Evolutionary conservation across 2,113 vertebrate genomes (phyloP).

Genomic region (Hydropotes inermis): DNA sequence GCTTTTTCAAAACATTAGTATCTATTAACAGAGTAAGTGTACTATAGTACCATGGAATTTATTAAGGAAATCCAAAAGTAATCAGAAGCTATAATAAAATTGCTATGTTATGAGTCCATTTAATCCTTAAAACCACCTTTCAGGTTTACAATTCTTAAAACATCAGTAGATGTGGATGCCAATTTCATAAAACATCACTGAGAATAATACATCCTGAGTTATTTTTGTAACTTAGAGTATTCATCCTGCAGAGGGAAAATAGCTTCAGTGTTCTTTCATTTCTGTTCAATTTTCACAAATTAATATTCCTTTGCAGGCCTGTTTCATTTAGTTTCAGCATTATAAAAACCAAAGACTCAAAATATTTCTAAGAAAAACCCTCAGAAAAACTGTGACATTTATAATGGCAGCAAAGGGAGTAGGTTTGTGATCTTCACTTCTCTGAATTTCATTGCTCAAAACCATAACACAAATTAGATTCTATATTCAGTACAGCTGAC

Average conservation of each 20-base stretch:
- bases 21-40: not conserved
- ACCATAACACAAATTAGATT: not conserved
- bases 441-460: not conserved
- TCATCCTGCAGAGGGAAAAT: slow-evolving; percentile 29
- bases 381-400: not conserved
- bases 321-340: slow-evolving; percentile 46
- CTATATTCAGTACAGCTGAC: not conserved
- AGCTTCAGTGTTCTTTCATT: slow-evolving; percentile 49
- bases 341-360: slow-evolving; percentile 43
- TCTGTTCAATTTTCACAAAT: slow-evolving; percentile 55
- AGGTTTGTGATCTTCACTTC: not conserved
- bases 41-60: not conserved
- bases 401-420: not conserved
- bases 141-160: slow-evolving; percentile 51
- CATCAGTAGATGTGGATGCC: slow-evolving; percentile 19
- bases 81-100: slow-evolving; percentile 5
- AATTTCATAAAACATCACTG: slow-evolving; percentile 30
- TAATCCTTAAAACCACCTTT: slow-evolving; percentile 47
- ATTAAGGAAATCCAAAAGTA: slow-evolving; percentile 23
- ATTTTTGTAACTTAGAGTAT: slow-evolving; percentile 51
- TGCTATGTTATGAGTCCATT: slow-evolving; percentile 2
- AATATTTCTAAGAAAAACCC: not conserved
- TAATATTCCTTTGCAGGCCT: slow-evolving; percentile 16
- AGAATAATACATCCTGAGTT: slow-evolving; percentile 19
- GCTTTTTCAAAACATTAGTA: not conserved